A percentile compares a stretch with the other conserved stretches of the same genome.
These are phyloP conservation scores for Phyllotreta striolata DNA, from an alignment of 2,888 invertebrate species.

Conservation along the genomic window DNA sequence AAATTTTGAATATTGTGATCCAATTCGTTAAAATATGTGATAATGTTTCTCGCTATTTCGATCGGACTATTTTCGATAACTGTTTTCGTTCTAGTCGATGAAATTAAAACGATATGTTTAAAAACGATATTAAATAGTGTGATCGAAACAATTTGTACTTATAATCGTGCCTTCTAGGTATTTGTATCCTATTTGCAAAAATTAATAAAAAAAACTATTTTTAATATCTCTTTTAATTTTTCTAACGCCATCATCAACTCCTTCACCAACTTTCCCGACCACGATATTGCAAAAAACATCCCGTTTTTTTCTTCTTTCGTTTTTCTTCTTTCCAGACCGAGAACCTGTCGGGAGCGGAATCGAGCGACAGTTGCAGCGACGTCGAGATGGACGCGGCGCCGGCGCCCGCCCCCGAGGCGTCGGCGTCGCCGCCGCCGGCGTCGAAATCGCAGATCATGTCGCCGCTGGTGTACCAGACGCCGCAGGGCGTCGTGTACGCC, in stretches of 20 bases:
- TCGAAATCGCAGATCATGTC: constrained; percentile 47
- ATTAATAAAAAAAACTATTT: too few relatives aligned
- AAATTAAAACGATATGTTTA: neutral
- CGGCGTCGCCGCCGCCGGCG: constrained; percentile 44
- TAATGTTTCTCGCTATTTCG: neutral
- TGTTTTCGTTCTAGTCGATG: neutral
- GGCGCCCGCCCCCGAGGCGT: constrained; percentile 45
- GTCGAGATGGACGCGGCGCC: constrained; percentile 53
- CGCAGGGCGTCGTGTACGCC: constrained; percentile 63
- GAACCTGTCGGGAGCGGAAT: constrained; percentile 58
- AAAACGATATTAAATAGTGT: too few relatives aligned
- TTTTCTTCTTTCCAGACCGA: constrained; percentile 55
- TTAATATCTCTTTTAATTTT: too few relatives aligned
- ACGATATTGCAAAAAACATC: too few relatives aligned
- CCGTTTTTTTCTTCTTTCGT: too few relatives aligned
- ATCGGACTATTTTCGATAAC: too few relatives aligned
- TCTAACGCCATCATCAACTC: too few relatives aligned
- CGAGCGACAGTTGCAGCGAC: constrained; percentile 58
- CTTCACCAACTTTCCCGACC: too few relatives aligned
- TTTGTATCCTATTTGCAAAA: neutral
- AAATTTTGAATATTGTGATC: constrained; percentile 3
- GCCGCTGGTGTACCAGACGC: constrained; percentile 60
- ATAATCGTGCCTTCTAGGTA: neutral
- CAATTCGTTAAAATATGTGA: neutral
- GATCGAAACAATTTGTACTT: neutral